phyloP scores from a whole-genome alignment of 2,888 invertebrate genomes.

The Zelleria hepariella region DNA sequence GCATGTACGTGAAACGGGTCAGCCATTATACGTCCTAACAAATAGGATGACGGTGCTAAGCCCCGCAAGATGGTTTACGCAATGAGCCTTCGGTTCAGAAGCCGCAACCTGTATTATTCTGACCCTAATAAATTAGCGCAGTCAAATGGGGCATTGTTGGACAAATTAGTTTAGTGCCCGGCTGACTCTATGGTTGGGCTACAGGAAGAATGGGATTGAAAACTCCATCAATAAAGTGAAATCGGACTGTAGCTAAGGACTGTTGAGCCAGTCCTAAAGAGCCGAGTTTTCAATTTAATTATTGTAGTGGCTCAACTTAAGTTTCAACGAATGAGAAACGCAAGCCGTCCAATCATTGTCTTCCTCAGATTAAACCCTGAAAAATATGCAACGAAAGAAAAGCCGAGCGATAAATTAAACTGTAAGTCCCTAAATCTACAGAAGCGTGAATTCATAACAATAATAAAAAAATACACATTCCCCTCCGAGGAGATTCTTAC shows the following conservation, averaged over 20 bases:
- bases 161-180: slow-evolving; percentile 53
- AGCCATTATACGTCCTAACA: slow-evolving; percentile 64
- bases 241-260: too few relatives aligned
- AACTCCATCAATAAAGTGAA: too few relatives aligned
- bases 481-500: slow-evolving; percentile 65
- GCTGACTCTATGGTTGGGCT: too few relatives aligned
- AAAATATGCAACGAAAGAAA: neutral
- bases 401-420: slow-evolving; percentile 23
- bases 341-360: neutral
- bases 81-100: slow-evolving; percentile 59
- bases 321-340: neutral
- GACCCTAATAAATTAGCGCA: slow-evolving; percentile 68
- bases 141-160: slow-evolving; percentile 62
- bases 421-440: slow-evolving; percentile 38
- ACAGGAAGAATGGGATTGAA: too few relatives aligned
- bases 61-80: slow-evolving; percentile 52
- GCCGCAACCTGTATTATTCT: slow-evolving; percentile 67
- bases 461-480: slow-evolving; percentile 45
- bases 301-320: too few relatives aligned
- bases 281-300: too few relatives aligned
- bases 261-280: too few relatives aligned
- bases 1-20: slow-evolving; percentile 62
- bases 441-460: slow-evolving; percentile 55
- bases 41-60: slow-evolving; percentile 41
- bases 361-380: neutral